These are phyloP conservation scores for Macrobrachium rosenbergii DNA, from an alignment of 1,140 invertebrate genomes.

Conservation along the genomic window DNA sequence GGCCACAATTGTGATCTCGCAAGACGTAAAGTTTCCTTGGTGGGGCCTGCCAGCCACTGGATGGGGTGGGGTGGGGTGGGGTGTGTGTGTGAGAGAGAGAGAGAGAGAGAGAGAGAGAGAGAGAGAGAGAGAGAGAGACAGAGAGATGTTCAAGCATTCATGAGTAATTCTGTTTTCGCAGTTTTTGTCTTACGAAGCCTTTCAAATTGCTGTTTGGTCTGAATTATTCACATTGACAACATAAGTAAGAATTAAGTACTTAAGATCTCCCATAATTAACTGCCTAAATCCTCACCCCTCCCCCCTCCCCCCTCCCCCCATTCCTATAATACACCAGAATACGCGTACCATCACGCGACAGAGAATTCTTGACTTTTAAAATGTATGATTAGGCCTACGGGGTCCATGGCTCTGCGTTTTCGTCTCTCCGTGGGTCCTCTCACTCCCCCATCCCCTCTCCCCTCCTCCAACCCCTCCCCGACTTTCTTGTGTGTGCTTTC, in stretches of 20 bases:
- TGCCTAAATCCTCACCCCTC: neutral
- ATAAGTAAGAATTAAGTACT: too few species aligned
- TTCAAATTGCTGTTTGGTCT: neutral
- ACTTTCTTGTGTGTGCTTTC: neutral
- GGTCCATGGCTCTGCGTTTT: neutral
- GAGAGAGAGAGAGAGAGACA: too few species aligned
- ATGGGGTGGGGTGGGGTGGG: too few species aligned
- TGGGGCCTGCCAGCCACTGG: slow-evolving; percentile 2
- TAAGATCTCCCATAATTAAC: too few species aligned
- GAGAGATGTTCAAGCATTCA: too few species aligned
- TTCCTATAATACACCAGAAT: neutral
- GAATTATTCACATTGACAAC: too few species aligned
- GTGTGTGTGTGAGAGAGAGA: too few species aligned
- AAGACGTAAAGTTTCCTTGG: slow-evolving; percentile 52
- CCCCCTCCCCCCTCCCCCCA: neutral
- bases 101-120: too few species aligned
- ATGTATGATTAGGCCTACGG: slow-evolving; percentile 45
- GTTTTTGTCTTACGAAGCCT: slow-evolving; percentile 33
- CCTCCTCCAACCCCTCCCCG: neutral
- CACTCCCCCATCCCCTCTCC: neutral
- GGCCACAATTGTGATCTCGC: slow-evolving; percentile 56
- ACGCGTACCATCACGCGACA: slow-evolving; percentile 10
- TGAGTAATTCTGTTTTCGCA: neutral
- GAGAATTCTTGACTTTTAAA: neutral
- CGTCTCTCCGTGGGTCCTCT: neutral